Conservation (phyloP, 2,888 invertebrate species). For the Himalopsyche kuldschensis region DNA sequence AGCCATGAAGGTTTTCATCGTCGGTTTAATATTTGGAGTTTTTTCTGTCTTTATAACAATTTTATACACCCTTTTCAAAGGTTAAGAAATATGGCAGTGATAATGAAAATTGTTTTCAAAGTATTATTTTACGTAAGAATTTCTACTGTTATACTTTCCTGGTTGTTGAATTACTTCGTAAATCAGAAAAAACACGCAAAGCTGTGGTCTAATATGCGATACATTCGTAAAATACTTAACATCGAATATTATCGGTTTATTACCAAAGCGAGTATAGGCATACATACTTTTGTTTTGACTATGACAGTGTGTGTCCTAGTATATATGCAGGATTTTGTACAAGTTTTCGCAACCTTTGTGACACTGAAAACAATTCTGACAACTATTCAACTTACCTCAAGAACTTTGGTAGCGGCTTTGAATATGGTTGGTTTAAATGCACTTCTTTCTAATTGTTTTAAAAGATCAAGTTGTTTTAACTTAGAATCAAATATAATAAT, state of each 20-base stretch:
- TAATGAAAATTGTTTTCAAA: not conserved
- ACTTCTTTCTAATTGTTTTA: not conserved
- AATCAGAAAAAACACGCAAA: not conserved
- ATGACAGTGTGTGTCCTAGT: not conserved
- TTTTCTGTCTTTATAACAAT: not conserved
- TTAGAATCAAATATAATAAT: not conserved
- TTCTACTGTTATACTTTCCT: not conserved
- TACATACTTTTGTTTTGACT: not conserved
- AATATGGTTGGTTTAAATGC: not conserved
- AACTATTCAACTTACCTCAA: not conserved
- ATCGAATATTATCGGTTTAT: not conserved
- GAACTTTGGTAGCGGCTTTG: not conserved
- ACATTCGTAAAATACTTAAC: not conserved
- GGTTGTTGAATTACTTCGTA: not conserved
- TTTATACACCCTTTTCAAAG: not conserved
- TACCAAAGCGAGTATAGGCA: not conserved
- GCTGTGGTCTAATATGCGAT: not conserved
- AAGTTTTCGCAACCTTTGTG: not conserved
- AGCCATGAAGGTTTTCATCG: not conserved
- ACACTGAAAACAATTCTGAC: not conserved
- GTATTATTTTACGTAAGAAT: not conserved
- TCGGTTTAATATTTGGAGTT: not conserved
- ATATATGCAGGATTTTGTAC: not conserved
- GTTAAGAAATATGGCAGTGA: not conserved
- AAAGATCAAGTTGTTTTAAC: not conserved